Conservation (phyloP, 2,888 invertebrate genomes). For the Nemurella pictetii region DNA sequence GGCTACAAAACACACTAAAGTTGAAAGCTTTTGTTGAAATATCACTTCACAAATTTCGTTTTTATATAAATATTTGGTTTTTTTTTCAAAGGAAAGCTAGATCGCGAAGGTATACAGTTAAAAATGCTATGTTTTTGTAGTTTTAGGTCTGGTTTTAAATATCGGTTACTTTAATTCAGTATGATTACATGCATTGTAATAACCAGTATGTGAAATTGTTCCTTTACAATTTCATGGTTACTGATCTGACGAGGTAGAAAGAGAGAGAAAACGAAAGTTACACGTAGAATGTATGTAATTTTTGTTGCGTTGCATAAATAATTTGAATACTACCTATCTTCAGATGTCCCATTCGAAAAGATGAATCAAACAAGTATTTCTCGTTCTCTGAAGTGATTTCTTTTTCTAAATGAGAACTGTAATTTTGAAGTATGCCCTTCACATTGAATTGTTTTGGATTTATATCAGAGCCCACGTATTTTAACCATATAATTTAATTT, state of each 20-base stretch:
- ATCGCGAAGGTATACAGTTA: neutral
- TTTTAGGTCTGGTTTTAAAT: neutral
- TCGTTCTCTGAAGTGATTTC: too few relatives aligned
- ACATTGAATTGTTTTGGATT: too few relatives aligned
- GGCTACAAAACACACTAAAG: too few relatives aligned
- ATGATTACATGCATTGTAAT: neutral
- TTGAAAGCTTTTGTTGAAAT: too few relatives aligned
- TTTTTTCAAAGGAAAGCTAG: neutral
- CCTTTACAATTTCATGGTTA: neutral
- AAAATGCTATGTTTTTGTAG: neutral
- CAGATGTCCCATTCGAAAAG: neutral
- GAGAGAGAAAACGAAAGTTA: neutral
- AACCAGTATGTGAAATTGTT: neutral
- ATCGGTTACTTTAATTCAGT: neutral
- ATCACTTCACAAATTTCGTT: neutral
- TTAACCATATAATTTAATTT: too few relatives aligned
- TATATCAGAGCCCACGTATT: too few relatives aligned
- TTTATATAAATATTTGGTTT: neutral
- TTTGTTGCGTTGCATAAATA: neutral
- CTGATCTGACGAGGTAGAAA: neutral
- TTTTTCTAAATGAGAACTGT: too few relatives aligned
- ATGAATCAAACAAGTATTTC: neutral
- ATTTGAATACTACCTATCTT: neutral
- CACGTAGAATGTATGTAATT: neutral
- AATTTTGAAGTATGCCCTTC: too few relatives aligned